phyloP scores from a whole-genome alignment of 1,140 invertebrate species.

The Drosophila sulfurigaster region DNA sequence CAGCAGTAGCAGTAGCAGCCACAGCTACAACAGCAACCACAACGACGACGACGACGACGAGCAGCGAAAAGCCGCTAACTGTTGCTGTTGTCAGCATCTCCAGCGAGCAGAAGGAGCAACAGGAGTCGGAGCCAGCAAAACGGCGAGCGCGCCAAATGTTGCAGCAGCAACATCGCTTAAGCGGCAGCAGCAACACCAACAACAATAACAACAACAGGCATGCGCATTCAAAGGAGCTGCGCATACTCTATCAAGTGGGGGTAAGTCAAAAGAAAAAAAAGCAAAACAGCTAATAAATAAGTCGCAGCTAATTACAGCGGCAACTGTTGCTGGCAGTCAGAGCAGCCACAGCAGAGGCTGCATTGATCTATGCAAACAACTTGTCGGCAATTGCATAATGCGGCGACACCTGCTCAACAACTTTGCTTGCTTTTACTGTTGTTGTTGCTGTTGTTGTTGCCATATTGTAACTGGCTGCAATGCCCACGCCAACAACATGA shows the following conservation, averaged over 20 bases:
- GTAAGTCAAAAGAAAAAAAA: conserved; percentile 55
- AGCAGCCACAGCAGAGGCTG: conserved; percentile 19
- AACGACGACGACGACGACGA: conserved; percentile 8
- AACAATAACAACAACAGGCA: conserved; percentile 55
- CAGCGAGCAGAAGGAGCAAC: conserved; percentile 25
- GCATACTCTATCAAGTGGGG: conserved; percentile 83
- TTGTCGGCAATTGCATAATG: conserved; percentile 75
- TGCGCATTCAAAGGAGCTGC: conserved; percentile 64
- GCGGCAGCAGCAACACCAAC: conserved; percentile 45
- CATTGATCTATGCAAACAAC: conserved; percentile 72
- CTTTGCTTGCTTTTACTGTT: conserved; percentile 24
- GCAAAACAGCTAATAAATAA: conserved; percentile 10
- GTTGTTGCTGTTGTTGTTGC: conserved; percentile 43
- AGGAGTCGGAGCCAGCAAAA: conserved; percentile 34
- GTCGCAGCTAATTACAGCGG: conserved; percentile 54
- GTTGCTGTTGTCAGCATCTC: conserved; percentile 71
- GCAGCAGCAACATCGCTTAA: conserved; percentile 56
- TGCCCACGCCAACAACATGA: conserved; percentile 60
- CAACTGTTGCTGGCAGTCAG: conserved; percentile 30
- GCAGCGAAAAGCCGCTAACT: conserved; percentile 43
- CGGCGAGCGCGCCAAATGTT: conserved; percentile 74
- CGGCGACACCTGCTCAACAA: conserved; percentile 74
- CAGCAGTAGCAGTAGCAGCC: conserved; percentile 26
- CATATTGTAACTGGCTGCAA: conserved; percentile 63
- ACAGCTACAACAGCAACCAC: conserved; percentile 35